Conservation (phyloP, 1,140 invertebrate species). For the Zaprionus kolodkinae region DNA sequence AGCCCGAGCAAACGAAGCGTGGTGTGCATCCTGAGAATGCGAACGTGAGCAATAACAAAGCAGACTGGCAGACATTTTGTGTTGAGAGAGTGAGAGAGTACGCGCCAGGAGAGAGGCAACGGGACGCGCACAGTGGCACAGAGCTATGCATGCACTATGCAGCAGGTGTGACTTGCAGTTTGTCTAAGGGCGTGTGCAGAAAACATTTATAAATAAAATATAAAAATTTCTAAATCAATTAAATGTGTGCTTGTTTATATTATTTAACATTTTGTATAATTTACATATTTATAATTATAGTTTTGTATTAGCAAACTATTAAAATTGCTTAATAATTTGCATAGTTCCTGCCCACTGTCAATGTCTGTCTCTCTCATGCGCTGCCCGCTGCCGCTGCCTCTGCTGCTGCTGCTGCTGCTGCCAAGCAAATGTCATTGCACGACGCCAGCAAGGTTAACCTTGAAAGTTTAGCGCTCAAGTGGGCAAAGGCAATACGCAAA, state of each 20-base stretch:
- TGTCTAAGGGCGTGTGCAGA: background rate
- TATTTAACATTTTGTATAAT: no score
- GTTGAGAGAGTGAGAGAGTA: conserved; percentile 4
- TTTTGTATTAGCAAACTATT: no score
- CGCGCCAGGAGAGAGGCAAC: conserved; percentile 13
- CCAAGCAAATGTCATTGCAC: conserved; percentile 71
- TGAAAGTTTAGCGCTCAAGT: conserved; percentile 66
- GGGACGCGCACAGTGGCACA: conserved; percentile 37
- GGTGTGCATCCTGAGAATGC: conserved; percentile 51
- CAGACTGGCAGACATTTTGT: conserved; percentile 51
- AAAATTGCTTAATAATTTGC: background rate
- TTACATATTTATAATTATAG: no score
- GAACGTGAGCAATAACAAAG: conserved; percentile 64
- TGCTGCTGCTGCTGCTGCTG: background rate
- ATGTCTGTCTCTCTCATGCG: conserved; percentile 40
- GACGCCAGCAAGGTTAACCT: conserved; percentile 68
- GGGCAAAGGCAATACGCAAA: conserved; percentile 31
- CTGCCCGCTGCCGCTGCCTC: background rate
- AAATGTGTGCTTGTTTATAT: no score
- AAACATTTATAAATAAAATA: no score
- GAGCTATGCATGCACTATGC: background rate
- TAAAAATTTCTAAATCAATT: no score
- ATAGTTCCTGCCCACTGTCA: conserved; percentile 31
- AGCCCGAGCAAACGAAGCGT: conserved; percentile 34
- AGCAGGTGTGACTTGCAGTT: background rate